Percentiles rank a stretch among this genome's conserved stretches.
Evolutionary conservation across 2,888 invertebrate species (phyloP).

Genomic region (Luperina testacea): DNA sequence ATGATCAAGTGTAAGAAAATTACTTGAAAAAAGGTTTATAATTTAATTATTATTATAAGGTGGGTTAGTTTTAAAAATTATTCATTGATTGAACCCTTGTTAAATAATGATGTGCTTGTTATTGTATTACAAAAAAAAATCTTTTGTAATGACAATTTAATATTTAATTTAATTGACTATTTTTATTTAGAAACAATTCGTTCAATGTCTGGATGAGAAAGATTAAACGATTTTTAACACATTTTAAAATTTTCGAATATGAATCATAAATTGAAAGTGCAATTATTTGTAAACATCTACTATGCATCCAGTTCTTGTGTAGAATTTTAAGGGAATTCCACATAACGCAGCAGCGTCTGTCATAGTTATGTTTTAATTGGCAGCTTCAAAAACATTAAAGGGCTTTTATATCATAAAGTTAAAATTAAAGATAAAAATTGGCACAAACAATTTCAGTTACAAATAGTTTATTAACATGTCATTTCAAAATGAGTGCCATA

Average conservation of each 20-base stretch:
- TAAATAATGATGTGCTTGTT: conserved; percentile 6
- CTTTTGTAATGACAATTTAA: conserved; percentile 6
- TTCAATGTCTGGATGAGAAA: conserved; percentile 9
- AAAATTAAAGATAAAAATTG: conserved; percentile 44
- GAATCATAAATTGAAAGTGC: conserved; percentile 79
- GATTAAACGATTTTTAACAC: not conserved
- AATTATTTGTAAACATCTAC: conserved; percentile 74
- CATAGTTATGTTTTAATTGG: conserved; percentile 56
- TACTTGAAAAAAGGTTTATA: conserved; percentile 3
- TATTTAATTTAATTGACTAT: conserved; percentile 3
- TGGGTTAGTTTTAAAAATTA: not conserved
- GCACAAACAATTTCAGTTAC: conserved; percentile 54
- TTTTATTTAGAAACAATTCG: conserved; percentile 13
- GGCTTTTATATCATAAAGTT: conserved; percentile 22
- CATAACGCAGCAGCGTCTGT: conserved; percentile 52
- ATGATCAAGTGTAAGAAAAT: not conserved
- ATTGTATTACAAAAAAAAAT: conserved; percentile 8
- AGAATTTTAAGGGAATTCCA: conserved; percentile 83
- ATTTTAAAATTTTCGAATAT: conserved; percentile 6
- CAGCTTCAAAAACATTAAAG: conserved; percentile 58
- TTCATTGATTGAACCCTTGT: conserved; percentile 7
- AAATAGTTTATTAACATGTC: conserved; percentile 45
- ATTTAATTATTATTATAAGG: conserved; percentile 1
- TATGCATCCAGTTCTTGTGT: conserved; percentile 55
- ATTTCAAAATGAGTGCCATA: conserved; percentile 63